phyloP scores from a whole-genome alignment of 1,140 invertebrate species.

The Harlomillsia oculata region DNA sequence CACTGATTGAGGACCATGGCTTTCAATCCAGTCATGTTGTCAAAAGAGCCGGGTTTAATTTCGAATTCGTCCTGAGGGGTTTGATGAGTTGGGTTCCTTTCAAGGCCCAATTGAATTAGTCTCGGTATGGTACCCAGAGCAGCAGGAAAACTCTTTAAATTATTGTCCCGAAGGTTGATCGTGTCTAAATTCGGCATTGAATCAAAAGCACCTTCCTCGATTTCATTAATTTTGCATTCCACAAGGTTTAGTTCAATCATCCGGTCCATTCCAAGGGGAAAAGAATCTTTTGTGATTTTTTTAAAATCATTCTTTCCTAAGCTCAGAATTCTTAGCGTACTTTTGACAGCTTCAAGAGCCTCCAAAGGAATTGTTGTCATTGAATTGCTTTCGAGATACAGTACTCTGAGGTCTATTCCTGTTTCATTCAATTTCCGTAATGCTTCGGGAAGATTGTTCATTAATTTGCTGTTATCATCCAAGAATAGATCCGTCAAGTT shows the following conservation, averaged over 20 bases:
- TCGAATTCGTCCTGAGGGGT: neutral
- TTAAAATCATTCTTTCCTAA: constrained; percentile 17
- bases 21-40: neutral
- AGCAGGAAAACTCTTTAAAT: constrained; percentile 1
- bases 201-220: constrained; percentile 7
- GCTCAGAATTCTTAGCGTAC: constrained; percentile 4
- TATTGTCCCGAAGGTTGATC: constrained; percentile 9
- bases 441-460: neutral
- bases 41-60: neutral
- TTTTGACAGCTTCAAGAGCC: neutral
- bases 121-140: neutral
- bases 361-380: constrained; percentile 4
- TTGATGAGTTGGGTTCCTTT: neutral
- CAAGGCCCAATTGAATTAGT: neutral
- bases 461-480: constrained; percentile 21
- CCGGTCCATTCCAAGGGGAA: constrained; percentile 1
- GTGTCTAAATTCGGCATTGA: constrained; percentile 4
- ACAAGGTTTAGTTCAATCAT: constrained; percentile 3
- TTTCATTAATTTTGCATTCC: constrained; percentile 4
- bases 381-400: constrained; percentile 12
- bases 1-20: neutral
- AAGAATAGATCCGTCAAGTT: constrained; percentile 15
- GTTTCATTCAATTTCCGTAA: neutral
- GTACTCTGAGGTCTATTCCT: neutral
- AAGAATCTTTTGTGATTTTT: neutral